phyloP scores from a whole-genome alignment of 2,113 vertebrate genomes.

The Thunnus thynnus region DNA sequence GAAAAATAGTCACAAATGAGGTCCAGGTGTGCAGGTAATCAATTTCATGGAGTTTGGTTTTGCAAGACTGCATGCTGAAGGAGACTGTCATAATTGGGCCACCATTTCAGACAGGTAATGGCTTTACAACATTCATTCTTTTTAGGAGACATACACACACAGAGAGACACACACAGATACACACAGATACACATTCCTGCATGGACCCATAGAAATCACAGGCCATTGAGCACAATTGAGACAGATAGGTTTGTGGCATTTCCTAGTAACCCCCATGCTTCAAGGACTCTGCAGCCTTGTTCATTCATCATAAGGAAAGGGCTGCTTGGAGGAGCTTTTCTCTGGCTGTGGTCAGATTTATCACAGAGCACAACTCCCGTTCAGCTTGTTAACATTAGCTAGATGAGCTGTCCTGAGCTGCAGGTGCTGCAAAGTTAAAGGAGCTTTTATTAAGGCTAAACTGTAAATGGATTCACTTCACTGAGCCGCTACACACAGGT shows the following conservation, averaged over 20 bases:
- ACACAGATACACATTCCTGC: slow-evolving; percentile 56
- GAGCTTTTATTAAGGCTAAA: slow-evolving; percentile 63
- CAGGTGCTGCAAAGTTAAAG: slow-evolving; percentile 49
- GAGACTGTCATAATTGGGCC: slow-evolving; percentile 77
- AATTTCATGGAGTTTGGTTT: slow-evolving; percentile 79
- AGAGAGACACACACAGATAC: background rate
- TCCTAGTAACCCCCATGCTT: slow-evolving; percentile 70
- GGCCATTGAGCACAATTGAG: slow-evolving; percentile 73
- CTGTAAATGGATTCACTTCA: slow-evolving; percentile 51
- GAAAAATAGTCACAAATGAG: slow-evolving; percentile 70
- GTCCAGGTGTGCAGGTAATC: slow-evolving; percentile 78
- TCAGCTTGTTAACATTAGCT: slow-evolving; percentile 59
- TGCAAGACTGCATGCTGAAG: slow-evolving; percentile 77
- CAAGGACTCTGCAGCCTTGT: slow-evolving; percentile 69
- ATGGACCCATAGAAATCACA: slow-evolving; percentile 66
- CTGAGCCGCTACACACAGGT: slow-evolving; percentile 19
- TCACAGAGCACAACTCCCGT: slow-evolving; percentile 40
- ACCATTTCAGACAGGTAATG: slow-evolving; percentile 76
- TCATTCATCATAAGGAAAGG: slow-evolving; percentile 67
- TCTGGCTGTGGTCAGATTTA: slow-evolving; percentile 60
- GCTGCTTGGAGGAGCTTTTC: slow-evolving; percentile 56
- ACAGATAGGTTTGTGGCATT: slow-evolving; percentile 71
- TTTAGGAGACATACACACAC: slow-evolving; percentile 6
- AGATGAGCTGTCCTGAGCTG: slow-evolving; percentile 49
- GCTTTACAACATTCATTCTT: slow-evolving; percentile 66